Evolutionary conservation across 2,888 invertebrate genomes (phyloP), one percentile per base, ranked within the genome.

Genomic region (Sinohyriopsis cumingii): DNA sequence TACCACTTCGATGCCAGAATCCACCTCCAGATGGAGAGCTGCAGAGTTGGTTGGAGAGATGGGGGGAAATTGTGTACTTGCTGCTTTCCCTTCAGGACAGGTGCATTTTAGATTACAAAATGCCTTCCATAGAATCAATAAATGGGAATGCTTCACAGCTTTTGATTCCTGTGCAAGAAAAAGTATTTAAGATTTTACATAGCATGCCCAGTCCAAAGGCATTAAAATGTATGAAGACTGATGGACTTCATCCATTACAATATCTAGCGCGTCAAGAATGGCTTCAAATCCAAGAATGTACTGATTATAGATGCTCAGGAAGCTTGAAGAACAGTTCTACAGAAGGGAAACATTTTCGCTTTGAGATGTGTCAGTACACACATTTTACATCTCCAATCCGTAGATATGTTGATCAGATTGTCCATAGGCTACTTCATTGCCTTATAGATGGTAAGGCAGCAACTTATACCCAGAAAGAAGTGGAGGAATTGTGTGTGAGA

Each of bases 1-100:
- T 76, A 19, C 79, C 80, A 25, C 59, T 82, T 19, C 65, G 77
- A 19, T 74, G 74, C 54, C 82, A 82, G 60, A 72, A 68, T 24
- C 72, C 81, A 22, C 79, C 81, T 18, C 63, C 68, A 25, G 28
- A 69, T 61, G 75, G 78, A 57, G 69, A 66, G 18, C 54, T 79
- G 33, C 66, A 74, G 20, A 56, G 67, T 18, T 81, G 79, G 70
- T 55, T 72, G 2, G 63, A 71, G 22, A 61, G 68, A 54, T 67
- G 74, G 60, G 60, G 63, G n/a, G 20, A 28, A 5, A 69, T 72
- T 24, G 57, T 76, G 7, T 67, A 80, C 66, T 67, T 75, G 15
- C 25, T 80, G 18, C 45, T 80, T 1, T 54, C 63, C 28, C 60
- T 80, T 2, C 82, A 82, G 67, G 78, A 65, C 54, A 67, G 63